phyloP scores from a whole-genome alignment of 2,797 vertebrate genomes.

The Gephyroberyx darwinii region DNA sequence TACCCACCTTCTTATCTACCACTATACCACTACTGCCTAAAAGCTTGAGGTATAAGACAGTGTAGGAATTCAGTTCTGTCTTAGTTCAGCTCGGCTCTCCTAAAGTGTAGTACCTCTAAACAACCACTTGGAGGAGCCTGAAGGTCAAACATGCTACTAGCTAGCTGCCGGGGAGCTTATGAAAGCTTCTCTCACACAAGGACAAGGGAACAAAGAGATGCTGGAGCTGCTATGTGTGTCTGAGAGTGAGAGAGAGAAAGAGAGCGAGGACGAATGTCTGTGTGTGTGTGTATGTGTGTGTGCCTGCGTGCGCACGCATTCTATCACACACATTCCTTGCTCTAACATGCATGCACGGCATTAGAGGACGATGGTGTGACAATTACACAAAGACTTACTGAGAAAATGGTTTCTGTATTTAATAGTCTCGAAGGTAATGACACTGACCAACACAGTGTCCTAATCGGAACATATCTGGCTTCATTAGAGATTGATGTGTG shows the following conservation, averaged over 20 bases:
- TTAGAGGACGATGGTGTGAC: constrained; percentile 66
- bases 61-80: constrained; percentile 17
- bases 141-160: constrained; percentile 79
- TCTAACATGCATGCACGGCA: constrained; percentile 58
- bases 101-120: constrained; percentile 52
- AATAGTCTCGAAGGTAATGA: constrained; percentile 59
- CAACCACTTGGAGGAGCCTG: constrained; percentile 75
- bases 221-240: constrained; percentile 64
- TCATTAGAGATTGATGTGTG: constrained; percentile 14
- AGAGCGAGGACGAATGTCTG: constrained; percentile 34
- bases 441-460: constrained; percentile 46
- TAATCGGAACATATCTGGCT: constrained; percentile 41
- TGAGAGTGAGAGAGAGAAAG: constrained; percentile 30
- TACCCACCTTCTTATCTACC: not conserved
- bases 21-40: not conserved
- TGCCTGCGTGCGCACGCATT: not conserved
- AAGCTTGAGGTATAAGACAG: constrained; percentile 2
- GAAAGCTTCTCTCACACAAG: constrained; percentile 78
- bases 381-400: constrained; percentile 67
- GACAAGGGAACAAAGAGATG: constrained; percentile 81
- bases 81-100: constrained; percentile 15
- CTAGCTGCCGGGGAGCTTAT: constrained; percentile 74
- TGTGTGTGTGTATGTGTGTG: constrained; percentile 13
- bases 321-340: constrained; percentile 46
- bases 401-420: constrained; percentile 59